Conservation (phyloP, 2,888 invertebrate species). For the Drosophila sordidapex region DNA sequence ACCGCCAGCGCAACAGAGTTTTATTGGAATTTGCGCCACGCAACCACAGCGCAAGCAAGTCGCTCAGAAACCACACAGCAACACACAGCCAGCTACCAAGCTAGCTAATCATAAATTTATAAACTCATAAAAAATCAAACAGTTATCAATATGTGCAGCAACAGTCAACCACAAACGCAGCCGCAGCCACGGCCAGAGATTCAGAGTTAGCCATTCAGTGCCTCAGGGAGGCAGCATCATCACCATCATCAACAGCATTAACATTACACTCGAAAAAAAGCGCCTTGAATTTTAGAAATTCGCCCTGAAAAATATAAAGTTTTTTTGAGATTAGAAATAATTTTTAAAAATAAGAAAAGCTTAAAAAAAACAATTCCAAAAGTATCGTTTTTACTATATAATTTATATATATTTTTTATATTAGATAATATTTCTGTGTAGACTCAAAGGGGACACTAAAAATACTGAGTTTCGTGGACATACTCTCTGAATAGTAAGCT, state of each 20-base stretch:
- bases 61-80: constrained; percentile 43
- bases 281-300: background rate
- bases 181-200: constrained; percentile 10
- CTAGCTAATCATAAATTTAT: constrained; percentile 80
- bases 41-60: constrained; percentile 26
- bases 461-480: background rate
- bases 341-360: background rate
- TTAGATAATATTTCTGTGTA: too few relatives aligned
- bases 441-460: background rate
- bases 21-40: constrained; percentile 29
- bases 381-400: too few relatives aligned
- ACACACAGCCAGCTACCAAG: constrained; percentile 28
- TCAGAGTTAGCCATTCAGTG: constrained; percentile 12
- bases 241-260: constrained; percentile 15
- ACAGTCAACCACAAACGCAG: constrained; percentile 16
- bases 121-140: constrained; percentile 80
- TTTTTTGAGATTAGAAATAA: background rate
- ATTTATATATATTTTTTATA: too few relatives aligned
- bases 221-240: constrained; percentile 36
- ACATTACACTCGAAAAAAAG: background rate
- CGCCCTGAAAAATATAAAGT: background rate
- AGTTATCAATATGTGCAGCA: constrained; percentile 79
- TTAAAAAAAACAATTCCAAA: constrained; percentile 3
- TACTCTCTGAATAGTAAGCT: background rate
- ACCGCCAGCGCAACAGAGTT: constrained; percentile 16